phyloP scores from a whole-genome alignment of 2,113 vertebrate species.

The Tringa solitaria region DNA sequence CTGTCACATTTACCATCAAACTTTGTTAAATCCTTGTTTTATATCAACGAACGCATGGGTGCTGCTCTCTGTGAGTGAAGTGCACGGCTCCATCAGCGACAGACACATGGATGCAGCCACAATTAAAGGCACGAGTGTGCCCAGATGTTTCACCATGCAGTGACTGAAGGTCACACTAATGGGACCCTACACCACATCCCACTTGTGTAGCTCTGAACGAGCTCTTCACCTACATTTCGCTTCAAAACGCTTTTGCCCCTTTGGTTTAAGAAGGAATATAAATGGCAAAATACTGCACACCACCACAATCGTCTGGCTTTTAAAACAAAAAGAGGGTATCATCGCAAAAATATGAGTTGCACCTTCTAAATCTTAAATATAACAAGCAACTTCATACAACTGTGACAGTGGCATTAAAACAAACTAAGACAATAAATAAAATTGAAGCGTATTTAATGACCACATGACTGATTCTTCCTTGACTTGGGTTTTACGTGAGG shows the following conservation, averaged over 20 bases:
- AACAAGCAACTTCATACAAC: neutral
- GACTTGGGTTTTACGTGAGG: neutral
- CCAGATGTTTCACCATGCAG: neutral
- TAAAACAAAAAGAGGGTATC: neutral
- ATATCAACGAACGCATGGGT: neutral
- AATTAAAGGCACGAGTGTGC: rapidly evolving
- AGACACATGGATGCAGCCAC: neutral
- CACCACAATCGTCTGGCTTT: neutral
- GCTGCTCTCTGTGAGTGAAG: neutral
- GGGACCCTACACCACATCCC: too few species aligned
- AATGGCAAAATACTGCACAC: neutral
- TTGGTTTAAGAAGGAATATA: neutral
- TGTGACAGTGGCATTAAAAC: neutral
- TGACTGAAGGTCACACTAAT: rapidly evolving
- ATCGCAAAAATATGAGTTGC: neutral
- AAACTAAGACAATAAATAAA: neutral
- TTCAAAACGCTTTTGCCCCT: neutral
- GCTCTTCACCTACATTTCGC: neutral
- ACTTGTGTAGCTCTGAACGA: rapidly evolving
- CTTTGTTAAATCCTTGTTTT: neutral
- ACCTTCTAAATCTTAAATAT: neutral
- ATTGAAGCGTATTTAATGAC: neutral
- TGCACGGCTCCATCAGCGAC: neutral
- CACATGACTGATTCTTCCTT: neutral
- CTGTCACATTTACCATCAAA: neutral